phyloP scores from a whole-genome alignment of 2,888 invertebrate species.

The Drosophila multiciliata region DNA sequence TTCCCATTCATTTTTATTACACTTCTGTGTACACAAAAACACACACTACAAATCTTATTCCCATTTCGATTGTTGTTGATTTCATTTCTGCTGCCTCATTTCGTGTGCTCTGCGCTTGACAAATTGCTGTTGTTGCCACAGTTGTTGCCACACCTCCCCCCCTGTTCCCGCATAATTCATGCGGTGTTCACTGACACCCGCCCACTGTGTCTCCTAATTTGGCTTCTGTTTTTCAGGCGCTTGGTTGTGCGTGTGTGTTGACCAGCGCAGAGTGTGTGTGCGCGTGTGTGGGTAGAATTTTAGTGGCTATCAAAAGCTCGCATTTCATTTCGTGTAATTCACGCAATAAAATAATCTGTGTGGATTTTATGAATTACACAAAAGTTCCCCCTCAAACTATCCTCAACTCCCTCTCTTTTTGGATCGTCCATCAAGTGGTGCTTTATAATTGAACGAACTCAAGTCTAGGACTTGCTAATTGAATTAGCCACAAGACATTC shows the following conservation, averaged over 20 bases:
- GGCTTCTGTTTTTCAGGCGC: conserved; percentile 43
- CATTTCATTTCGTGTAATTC: conserved; percentile 71
- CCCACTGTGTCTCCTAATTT: conserved; percentile 70
- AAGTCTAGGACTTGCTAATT: conserved; percentile 43
- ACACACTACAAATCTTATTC: conserved; percentile 41
- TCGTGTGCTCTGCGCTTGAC: conserved; percentile 44
- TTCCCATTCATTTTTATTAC: conserved; percentile 65
- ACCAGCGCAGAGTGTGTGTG: conserved; percentile 27
- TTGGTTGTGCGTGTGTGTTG: conserved; percentile 13
- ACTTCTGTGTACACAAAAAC: conserved; percentile 46
- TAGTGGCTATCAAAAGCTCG: conserved; percentile 70
- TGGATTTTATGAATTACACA: conserved; percentile 48
- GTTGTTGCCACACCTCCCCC: background rate
- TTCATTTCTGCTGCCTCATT: conserved; percentile 58
- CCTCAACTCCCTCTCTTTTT: background rate
- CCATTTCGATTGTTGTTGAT: conserved; percentile 50
- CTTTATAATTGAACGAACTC: conserved; percentile 57
- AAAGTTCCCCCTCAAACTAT: background rate
- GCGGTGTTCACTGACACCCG: conserved; percentile 52
- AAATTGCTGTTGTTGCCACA: conserved; percentile 45
- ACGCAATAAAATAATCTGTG: conserved; percentile 75
- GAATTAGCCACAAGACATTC: conserved; percentile 44
- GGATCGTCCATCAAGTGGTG: conserved; percentile 48
- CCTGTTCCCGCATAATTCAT: conserved; percentile 31
- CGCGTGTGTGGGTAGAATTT: conserved; percentile 48